Conservation (phyloP, 2,888 invertebrate species). For the Oligia latruncula region DNA sequence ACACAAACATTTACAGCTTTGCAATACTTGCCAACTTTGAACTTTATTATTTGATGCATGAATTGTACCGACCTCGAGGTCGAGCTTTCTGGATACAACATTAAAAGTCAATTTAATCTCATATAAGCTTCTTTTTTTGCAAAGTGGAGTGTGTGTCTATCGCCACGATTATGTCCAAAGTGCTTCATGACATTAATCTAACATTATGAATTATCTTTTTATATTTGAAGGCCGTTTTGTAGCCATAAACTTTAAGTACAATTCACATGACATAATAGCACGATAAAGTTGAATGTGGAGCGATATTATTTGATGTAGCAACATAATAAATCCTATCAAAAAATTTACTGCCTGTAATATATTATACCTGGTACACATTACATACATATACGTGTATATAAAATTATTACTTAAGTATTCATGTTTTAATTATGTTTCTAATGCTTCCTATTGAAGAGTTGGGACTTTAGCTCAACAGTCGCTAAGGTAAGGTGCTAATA, state of each 20-base stretch:
- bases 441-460: conserved; percentile 80
- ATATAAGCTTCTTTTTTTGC: background rate
- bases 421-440: conserved; percentile 67
- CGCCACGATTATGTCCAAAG: conserved; percentile 6
- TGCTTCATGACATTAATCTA: conserved; percentile 20
- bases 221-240: conserved; percentile 21
- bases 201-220: conserved; percentile 27
- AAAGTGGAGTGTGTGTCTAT: background rate
- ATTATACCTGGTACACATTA: background rate
- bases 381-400: conserved; percentile 36
- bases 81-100: background rate
- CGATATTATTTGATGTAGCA: conserved; percentile 38
- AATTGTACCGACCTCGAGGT: background rate
- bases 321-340: conserved; percentile 22
- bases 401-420: conserved; percentile 32
- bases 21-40: conserved; percentile 3
- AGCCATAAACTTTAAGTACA: conserved; percentile 30
- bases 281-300: conserved; percentile 36
- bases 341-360: background rate
- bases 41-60: conserved; percentile 28
- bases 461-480: conserved; percentile 78
- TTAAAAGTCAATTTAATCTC: background rate
- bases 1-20: conserved; percentile 3
- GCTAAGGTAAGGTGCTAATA: conserved; percentile 77
- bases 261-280: conserved; percentile 36